Percentiles rank a stretch among this genome's conserved stretches.
Conservation (phyloP, 2,888 invertebrate species). For the Parnassius apollo region DNA sequence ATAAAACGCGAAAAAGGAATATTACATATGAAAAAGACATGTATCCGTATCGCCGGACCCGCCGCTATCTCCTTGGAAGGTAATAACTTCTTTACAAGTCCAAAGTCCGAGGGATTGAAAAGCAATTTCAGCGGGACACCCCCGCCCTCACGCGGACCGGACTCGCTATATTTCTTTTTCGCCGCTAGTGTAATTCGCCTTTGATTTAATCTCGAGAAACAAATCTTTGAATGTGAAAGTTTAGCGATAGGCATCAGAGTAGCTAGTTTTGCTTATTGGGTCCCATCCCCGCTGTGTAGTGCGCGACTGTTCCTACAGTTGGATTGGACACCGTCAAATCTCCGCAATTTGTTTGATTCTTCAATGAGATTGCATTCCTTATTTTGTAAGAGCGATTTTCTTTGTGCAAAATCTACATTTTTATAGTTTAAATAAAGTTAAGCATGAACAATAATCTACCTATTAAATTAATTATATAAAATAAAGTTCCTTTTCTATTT, state of each 20-base stretch:
- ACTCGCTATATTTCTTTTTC: constrained; percentile 80
- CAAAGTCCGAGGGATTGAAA: constrained; percentile 83
- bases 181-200: constrained; percentile 80
- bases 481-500: too few species aligned
- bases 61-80: constrained; percentile 81
- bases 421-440: constrained; percentile 3
- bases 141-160: constrained; percentile 73
- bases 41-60: constrained; percentile 81
- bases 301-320: constrained; percentile 62
- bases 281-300: constrained; percentile 60
- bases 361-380: constrained; percentile 73
- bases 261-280: constrained; percentile 79
- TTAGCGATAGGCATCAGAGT: constrained; percentile 78
- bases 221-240: constrained; percentile 81
- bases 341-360: constrained; percentile 72
- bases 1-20: constrained; percentile 82
- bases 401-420: constrained; percentile 36
- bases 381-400: constrained; percentile 54
- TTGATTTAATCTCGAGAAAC: constrained; percentile 81
- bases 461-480: too few species aligned
- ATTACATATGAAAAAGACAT: constrained; percentile 82
- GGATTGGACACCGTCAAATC: constrained; percentile 69
- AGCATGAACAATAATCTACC: neutral
- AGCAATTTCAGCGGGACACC: constrained; percentile 82
- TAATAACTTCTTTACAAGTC: constrained; percentile 84